Percentiles rank a stretch among this genome's conserved stretches.
Conservation (phyloP, 2,888 invertebrate genomes). For the Meliscaeva auricollis region DNA sequence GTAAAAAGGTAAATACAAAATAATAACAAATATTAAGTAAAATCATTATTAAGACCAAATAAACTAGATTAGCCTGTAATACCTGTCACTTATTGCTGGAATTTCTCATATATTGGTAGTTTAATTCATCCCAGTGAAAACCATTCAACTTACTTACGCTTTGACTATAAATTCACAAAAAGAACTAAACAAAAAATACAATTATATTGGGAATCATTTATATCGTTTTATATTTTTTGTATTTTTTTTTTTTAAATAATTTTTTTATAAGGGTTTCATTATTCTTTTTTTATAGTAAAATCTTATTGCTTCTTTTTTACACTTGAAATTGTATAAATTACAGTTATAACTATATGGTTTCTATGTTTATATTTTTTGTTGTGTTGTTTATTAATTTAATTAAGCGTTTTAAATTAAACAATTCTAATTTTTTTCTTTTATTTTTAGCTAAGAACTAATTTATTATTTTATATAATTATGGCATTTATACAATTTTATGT, state of each 20-base stretch:
- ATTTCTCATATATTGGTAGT: too few species aligned
- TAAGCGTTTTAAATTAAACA: slow-evolving; percentile 24
- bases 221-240: neutral
- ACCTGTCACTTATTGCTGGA: too few species aligned
- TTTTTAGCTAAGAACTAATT: neutral
- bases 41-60: too few species aligned
- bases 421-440: neutral
- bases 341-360: slow-evolving; percentile 33
- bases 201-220: neutral
- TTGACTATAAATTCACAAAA: too few species aligned
- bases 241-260: slow-evolving; percentile 11
- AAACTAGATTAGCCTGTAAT: too few species aligned
- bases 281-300: slow-evolving; percentile 30
- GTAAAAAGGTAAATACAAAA: too few species aligned
- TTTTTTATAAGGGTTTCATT: neutral
- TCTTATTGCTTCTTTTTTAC: slow-evolving; percentile 53
- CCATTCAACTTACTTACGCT: too few species aligned
- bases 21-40: too few species aligned
- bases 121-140: too few species aligned
- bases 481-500: neutral
- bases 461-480: slow-evolving; percentile 5
- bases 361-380: slow-evolving; percentile 21
- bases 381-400: slow-evolving; percentile 17
- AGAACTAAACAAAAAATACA: neutral
- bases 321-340: slow-evolving; percentile 55